Conservation (phyloP, 2,888 invertebrate species). For the Hirtodrosophila alboralis region DNA sequence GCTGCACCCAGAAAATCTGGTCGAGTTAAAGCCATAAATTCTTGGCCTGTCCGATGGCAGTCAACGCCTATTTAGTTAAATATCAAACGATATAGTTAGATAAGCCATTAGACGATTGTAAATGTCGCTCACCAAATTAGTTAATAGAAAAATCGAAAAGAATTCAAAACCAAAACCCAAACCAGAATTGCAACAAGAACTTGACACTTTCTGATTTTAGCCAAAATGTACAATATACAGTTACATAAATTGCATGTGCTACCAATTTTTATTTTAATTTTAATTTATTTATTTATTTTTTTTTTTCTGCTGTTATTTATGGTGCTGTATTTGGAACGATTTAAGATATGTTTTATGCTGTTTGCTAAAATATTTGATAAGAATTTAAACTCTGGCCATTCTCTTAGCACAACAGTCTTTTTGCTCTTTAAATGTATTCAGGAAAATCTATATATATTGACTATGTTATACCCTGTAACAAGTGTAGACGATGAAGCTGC, state of each 20-base stretch:
- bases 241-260: conserved; percentile 16
- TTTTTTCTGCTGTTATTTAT: conserved; percentile 17
- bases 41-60: conserved; percentile 48
- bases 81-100: conserved; percentile 47
- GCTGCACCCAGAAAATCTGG: conserved; percentile 62
- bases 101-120: conserved; percentile 26
- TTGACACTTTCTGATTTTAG: conserved; percentile 19
- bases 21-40: conserved; percentile 62
- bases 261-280: too few relatives aligned
- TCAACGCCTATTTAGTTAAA: conserved; percentile 50
- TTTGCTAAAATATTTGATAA: conserved; percentile 9
- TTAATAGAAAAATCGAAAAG: not conserved
- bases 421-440: too few relatives aligned
- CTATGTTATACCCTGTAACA: conserved; percentile 2
- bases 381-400: conserved; percentile 8
- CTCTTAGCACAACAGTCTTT: not conserved
- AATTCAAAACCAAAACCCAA: not conserved
- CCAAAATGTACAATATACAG: conserved; percentile 1
- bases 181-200: conserved; percentile 25
- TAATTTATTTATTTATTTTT: too few relatives aligned
- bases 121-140: conserved; percentile 30
- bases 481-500: not conserved
- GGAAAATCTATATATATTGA: too few relatives aligned
- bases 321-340: not conserved
- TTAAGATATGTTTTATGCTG: conserved; percentile 12